phyloP scores from a whole-genome alignment of 2,888 invertebrate genomes.

The Bimastos eiseni region DNA sequence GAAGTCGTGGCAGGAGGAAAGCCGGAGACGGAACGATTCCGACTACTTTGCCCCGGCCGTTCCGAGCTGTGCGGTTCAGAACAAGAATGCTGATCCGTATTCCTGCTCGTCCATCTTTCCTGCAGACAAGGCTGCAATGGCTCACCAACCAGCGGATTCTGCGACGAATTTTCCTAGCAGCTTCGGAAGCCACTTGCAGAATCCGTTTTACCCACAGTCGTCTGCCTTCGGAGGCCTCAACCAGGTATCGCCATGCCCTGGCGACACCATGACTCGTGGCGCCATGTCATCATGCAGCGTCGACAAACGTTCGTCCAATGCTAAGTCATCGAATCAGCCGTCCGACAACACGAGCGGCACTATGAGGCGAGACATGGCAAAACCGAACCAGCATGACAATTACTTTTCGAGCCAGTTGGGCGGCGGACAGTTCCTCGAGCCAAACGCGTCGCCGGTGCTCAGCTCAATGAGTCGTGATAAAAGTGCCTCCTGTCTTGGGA shows the following conservation, averaged over 20 bases:
- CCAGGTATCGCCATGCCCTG: neutral
- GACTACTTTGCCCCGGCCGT: neutral
- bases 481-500: constrained; percentile 21
- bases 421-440: neutral
- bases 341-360: neutral
- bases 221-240: neutral
- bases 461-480: constrained; percentile 6
- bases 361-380: neutral
- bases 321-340: neutral
- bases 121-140: neutral
- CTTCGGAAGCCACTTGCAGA: neutral
- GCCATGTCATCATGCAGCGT: constrained; percentile 23
- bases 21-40: neutral
- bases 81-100: constrained; percentile 5
- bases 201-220: neutral
- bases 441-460: neutral
- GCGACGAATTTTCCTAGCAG: neutral
- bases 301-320: neutral
- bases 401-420: constrained; percentile 13
- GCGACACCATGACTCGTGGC: neutral
- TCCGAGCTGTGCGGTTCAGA: constrained; percentile 27
- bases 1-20: constrained; percentile 23
- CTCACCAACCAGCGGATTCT: neutral
- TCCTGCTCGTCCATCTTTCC: constrained; percentile 16
- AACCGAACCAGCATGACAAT: constrained; percentile 4